Evolutionary conservation across 2,797 vertebrate genomes (phyloP), one percentile per base, ranked within the genome.

Genomic region (Oreochromis mossambicus): DNA sequence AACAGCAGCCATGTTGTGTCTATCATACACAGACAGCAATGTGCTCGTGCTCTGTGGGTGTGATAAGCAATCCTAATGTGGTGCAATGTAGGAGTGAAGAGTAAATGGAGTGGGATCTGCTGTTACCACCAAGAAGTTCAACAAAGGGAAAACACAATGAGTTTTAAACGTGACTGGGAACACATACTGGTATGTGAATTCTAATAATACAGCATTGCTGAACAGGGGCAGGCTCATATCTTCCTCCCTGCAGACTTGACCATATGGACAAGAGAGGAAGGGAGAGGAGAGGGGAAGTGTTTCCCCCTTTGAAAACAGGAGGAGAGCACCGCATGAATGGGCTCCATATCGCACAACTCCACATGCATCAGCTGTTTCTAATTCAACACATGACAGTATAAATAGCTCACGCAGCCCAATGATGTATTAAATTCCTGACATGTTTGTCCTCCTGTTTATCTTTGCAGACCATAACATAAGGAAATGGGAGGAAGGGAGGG

Each of bases 221-320:
- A 82, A 82, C 52, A 85, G 77, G 17, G 77, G n/a, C 55, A 26
- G 81, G 19, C 79, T 84, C 63, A 77, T n/a, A 80, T 78, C 70
- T 36, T 78, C 84, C 63, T 89, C 85, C 91, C 92, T 90, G 89
- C 78, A 80, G 89, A 84, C 86, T 48, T 77, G 86, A 90, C 85
- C 92, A 94, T 94, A 95, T 93, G 90, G 93, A 92, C 90, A 86
- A 55, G 83, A 87, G 84, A 86, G 75, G 55, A 89, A 26, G 79
- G 55, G 83, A 76, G 61, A 68, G 79, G 24, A 75, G 79, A 90
- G 83, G 89, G 91, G 88, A 91, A 89, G 89, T 80, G 14, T 83
- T 88, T 87, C 83, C 83, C 52, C 68, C 82, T 89, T 88, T 92
- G 78, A 93, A 91, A 91, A 85, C 88, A 92, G 85, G 58, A 89